Base-by-base conservation (phyloP, 1,140 invertebrate species). In the Teleogryllus occipitalis region DNA sequence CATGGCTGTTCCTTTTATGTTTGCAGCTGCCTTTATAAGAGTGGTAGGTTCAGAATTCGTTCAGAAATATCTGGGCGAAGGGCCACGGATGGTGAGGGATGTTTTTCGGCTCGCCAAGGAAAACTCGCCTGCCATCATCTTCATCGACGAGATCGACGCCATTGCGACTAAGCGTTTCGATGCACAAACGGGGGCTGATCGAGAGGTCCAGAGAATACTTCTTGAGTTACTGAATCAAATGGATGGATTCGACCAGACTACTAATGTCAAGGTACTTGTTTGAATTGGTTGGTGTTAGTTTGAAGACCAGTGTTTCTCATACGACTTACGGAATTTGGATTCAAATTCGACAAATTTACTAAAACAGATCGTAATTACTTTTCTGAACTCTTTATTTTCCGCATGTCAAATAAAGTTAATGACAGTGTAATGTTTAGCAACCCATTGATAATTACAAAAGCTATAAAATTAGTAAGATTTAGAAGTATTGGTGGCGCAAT, bases 241-340 rank as follows among this genome's bases (percentile, higher is more conserved):
- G 98, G 98, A 99, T 88, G 98, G 98, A 78, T 99, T 99, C 88
- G 98, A 99, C 90, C 98, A 99, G 87, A 99, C 97, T 7, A 99
- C 98, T 21, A 99, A 99, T 89, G 98, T 99, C 21, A 99, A 99
- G 90, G 94, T 95, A 86, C 82, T 81, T 74, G 72, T 75, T 18
- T 80, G 49, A 18, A 15, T 18, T 15, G 15, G 2, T 73, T 21
- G 1, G 1, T 73, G 72, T 18, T 21, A 15, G 15, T 21, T 73
- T 21, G 15, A 15, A 18, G 15, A 21, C 6, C 72, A 73, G 15
- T 3, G 72, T 18, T 18, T 73, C 21, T 21, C 15, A 18, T 73
- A 1, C 21, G 72, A 73, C 15, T 1, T 3, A 73, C 15, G 15
- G 21, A 18, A 39, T 39, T 39, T 39, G 27, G 27, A 39, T 39